Base-by-base conservation (phyloP, 2,113 vertebrate genomes). In the Microtus richardsoni region DNA sequence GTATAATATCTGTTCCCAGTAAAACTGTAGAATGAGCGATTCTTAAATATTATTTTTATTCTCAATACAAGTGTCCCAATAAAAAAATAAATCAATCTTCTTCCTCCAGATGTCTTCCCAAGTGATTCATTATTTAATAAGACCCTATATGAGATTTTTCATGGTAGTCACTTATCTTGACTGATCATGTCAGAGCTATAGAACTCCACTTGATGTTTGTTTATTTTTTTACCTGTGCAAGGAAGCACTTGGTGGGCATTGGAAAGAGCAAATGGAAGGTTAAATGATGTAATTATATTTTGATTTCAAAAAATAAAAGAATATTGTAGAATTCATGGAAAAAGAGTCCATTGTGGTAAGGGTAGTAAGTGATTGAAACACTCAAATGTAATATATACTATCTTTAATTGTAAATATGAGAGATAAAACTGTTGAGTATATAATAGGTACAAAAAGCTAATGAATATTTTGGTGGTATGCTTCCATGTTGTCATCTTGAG, bases 381-480 rank as follows among this genome's bases (percentile, higher is more conserved):
- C 1, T 73, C 64, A 73, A 1, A 44, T 94, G 28, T 2, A 86
- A 2, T 78, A 28, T 41, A 3, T 7, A 10, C 7, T 70, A 12
- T 68, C 13, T 2, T 14, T 94, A 92, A 88, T 77, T 30, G 12
- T 84, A 85, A 77, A 92, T 77, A 30, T 60, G 19, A 6, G 52
- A 16, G 19, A 87, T 78, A 93, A 64, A 60, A 30, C 30, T 88
- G 28, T 88, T 78, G 47, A 64, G 12, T 62, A 87, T 39, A 70
- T 39, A 87, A 92, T 58, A 49, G 17, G 10, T 87, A 96, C 58
- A 41, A 95, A 85, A 85, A 95, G 7, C 2, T 85, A 73, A 91
- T 49, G 19, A 60, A 90, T 79, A 96, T 75, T n/a, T 84, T 82
- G 52, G 85, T 77, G 73, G 14, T 54, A n/a, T 94, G 6, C 2